Conservation (phyloP, 2,797 vertebrate species). For the Clarias platycephalus region DNA sequence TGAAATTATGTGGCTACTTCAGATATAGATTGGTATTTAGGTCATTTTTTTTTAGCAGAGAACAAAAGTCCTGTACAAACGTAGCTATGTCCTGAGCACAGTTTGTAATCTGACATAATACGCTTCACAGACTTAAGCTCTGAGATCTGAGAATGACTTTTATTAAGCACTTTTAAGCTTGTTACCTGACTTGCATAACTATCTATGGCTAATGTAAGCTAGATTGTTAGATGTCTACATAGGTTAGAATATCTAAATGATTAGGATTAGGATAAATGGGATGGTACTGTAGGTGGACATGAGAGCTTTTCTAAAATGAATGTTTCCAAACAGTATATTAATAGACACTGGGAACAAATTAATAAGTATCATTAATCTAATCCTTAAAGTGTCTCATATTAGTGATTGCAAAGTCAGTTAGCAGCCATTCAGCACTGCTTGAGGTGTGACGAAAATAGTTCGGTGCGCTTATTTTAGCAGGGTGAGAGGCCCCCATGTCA, state of each 20-base stretch:
- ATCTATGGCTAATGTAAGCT: not conserved
- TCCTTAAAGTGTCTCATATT: not conserved
- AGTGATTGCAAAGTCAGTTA: not conserved
- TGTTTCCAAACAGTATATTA: not conserved
- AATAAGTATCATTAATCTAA: not conserved
- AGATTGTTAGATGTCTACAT: not conserved
- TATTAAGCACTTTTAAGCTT: too few species aligned
- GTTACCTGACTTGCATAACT: not conserved
- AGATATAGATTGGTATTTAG: not conserved
- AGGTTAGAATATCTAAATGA: not conserved
- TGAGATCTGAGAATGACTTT: not conserved
- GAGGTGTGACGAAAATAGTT: conserved; percentile 18
- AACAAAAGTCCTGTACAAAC: not conserved
- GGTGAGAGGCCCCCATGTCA: conserved; percentile 3
- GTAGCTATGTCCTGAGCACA: not conserved
- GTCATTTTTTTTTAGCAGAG: not conserved
- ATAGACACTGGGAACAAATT: not conserved
- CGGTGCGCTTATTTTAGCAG: conserved; percentile 23
- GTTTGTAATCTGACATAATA: not conserved
- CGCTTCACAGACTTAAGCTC: not conserved
- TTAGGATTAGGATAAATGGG: not conserved
- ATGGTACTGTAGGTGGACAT: not conserved
- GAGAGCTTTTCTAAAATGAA: not conserved
- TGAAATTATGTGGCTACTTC: not conserved
- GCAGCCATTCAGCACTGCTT: conserved; percentile 6